Evolutionary conservation across 2,888 invertebrate species (phyloP).

Genomic region (Stenodera caucasica): DNA sequence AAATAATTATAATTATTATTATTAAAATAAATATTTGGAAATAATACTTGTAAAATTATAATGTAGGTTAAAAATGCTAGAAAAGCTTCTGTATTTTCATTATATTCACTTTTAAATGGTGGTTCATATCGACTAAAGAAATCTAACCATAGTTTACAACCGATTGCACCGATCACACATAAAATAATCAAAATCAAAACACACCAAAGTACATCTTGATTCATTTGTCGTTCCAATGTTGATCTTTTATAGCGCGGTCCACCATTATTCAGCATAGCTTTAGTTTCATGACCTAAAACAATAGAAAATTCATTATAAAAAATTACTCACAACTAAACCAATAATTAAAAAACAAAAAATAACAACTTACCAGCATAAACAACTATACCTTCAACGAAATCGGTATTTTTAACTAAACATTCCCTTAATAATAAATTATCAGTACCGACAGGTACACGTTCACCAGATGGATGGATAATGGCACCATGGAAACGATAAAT

Average conservation of each 20-base stretch:
- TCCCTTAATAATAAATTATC: conserved; percentile 92
- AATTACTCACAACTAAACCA: not conserved
- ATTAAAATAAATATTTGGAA: not conserved
- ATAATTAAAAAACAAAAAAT: not conserved
- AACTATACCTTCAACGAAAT: conserved; percentile 94
- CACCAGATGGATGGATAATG: conserved; percentile 78
- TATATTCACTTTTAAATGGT: conserved; percentile 66
- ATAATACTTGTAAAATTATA: conserved; percentile 82
- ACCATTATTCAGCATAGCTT: conserved; percentile 96
- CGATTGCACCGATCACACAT: conserved; percentile 88
- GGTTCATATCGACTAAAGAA: conserved; percentile 61
- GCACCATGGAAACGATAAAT: conserved; percentile 93
- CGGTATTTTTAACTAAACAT: conserved; percentile 94
- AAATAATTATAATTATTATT: not conserved
- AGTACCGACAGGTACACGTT: conserved; percentile 78
- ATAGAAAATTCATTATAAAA: not conserved
- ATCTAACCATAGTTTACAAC: conserved; percentile 85
- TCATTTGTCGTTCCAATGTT: conserved; percentile 89
- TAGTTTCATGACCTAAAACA: conserved; percentile 85
- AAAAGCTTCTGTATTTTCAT: conserved; percentile 63
- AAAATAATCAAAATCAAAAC: conserved; percentile 86
- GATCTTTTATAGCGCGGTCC: conserved; percentile 94
- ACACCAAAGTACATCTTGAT: conserved; percentile 95
- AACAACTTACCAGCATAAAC: conserved; percentile 78
- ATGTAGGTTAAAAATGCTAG: conserved; percentile 94